These are phyloP conservation scores for Antedon bifida DNA, from an alignment of 35 echinoderm and acorn worm genomes.

Conservation along the genomic window DNA sequence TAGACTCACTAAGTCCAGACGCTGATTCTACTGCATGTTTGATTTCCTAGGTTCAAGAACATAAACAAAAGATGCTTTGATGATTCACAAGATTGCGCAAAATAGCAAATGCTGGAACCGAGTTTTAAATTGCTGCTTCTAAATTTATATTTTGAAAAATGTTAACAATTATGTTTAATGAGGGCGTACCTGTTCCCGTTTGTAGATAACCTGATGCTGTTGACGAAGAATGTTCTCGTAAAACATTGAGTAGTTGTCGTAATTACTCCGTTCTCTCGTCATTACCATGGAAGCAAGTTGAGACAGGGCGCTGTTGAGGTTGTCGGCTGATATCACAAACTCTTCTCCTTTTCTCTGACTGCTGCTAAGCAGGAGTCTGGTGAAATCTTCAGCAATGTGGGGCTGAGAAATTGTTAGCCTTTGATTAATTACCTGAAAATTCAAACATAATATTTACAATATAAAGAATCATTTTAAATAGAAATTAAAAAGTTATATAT, in stretches of 20 bases:
- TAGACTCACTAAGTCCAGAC: conserved; percentile 32
- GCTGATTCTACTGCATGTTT: conserved; percentile 50
- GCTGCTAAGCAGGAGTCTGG: conserved; percentile 35
- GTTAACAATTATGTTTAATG: neutral
- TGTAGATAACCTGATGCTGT: conserved; percentile 87
- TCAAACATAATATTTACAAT: neutral
- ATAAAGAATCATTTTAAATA: no score
- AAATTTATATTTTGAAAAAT: no score
- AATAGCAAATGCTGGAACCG: no score
- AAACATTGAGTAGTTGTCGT: conserved; percentile 97
- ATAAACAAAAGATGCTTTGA: neutral
- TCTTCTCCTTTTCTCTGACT: conserved; percentile 24
- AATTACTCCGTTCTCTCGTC: conserved; percentile 68
- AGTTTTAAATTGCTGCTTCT: no score
- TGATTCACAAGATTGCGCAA: no score
- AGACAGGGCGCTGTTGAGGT: conserved; percentile 58
- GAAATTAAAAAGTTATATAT: no score
- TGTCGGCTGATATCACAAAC: conserved; percentile 26
- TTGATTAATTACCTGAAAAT: conserved; percentile 71
- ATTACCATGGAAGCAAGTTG: conserved; percentile 47
- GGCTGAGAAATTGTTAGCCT: conserved; percentile 73
- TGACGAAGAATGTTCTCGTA: conserved; percentile 92
- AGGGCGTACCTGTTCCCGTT: conserved; percentile 62
- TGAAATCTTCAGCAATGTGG: conserved; percentile 92
- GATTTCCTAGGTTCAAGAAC: conserved; percentile 43